phyloP scores from a whole-genome alignment of 30 jellyfish, hydroid and myxozoan genomes.

The Catostylus mosaicus region DNA sequence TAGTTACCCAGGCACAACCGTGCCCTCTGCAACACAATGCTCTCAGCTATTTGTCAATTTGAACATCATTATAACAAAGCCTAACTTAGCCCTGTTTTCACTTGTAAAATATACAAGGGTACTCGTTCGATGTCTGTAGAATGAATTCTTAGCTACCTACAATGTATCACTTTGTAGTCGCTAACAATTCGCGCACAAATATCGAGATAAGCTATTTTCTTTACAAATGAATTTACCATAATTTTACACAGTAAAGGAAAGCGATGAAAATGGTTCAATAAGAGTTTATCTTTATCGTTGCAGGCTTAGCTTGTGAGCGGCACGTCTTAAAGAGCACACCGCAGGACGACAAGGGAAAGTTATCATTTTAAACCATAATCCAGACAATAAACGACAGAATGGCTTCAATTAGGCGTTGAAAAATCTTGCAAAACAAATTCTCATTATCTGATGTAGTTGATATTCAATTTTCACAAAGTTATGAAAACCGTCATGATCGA shows the following conservation, averaged over 20 bases:
- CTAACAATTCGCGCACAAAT: neutral
- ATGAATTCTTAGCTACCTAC: neutral
- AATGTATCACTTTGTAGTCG: neutral
- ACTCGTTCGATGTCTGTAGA: no score
- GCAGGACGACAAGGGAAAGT: neutral
- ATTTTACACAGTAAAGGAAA: neutral
- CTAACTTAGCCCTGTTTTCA: no score
- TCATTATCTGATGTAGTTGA: conserved; percentile 34
- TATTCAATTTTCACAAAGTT: conserved; percentile 57
- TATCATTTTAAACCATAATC: conserved; percentile 22
- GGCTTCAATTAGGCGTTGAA: conserved; percentile 37
- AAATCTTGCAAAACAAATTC: conserved; percentile 39
- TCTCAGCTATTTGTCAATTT: no score
- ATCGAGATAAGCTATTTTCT: neutral
- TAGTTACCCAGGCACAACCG: no score
- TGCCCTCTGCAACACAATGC: no score
- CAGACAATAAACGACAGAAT: conserved; percentile 22
- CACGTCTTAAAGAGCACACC: conserved; percentile 14
- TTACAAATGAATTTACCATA: neutral
- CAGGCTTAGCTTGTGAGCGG: conserved; percentile 21
- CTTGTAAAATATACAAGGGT: no score
- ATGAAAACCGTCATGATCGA: conserved; percentile 38
- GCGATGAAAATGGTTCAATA: neutral
- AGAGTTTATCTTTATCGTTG: neutral
- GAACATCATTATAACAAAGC: no score